Evolutionary conservation across 2,888 invertebrate genomes (phyloP), one percentile per base, ranked within the genome.

Genomic region (Exocentrus adspersus): DNA sequence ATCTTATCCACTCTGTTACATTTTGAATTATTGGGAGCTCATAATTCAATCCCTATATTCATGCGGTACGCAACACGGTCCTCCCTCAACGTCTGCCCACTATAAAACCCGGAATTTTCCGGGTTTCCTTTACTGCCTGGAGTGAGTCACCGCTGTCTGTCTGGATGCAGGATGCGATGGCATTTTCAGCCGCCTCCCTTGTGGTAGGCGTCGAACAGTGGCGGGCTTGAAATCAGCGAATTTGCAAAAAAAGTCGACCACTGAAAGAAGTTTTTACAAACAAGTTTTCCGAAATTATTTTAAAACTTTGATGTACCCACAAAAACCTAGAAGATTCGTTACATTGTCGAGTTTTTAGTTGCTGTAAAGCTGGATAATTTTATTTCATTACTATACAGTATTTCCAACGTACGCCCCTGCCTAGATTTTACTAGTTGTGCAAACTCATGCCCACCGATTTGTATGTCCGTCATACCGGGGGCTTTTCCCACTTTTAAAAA

Each of bases 91-190:
- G 57, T 57, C 57, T 57, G 57, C 45, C 19, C 16, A 30, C 57
- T 46, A 57, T 57, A 57, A 57, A 57, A 57, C 32, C 57, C 46
- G 46, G 28, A 57, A 30, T 57, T 57, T 54, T 57, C 57, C 57
- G 20, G 57, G 45, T 46, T 28, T 32, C 45, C 45, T 30, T 32
- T 46, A 46, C 21, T 46, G 16, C 32, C 30, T 32, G 45, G 19
- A 28, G 59, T 69, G 69, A 69, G 62, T 69, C 69, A 69, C 62
- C 66, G 64, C 48, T 37, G 66, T 62, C 66, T 69, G 69, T 56
- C 64, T 64, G 62, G 48, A 58, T 41, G 43, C 41, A 60, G 65
- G 68, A 64, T 66, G 66, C 60, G 59, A 42, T 59, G 69, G 69
- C 64, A 69, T 69, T 68, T 69, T 37, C 64, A 60, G 41, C 17